A percentile compares a stretch with the other conserved stretches of the same genome.
phyloP scores from a whole-genome alignment of 2,888 invertebrate genomes.

The Magallana nippona region DNA sequence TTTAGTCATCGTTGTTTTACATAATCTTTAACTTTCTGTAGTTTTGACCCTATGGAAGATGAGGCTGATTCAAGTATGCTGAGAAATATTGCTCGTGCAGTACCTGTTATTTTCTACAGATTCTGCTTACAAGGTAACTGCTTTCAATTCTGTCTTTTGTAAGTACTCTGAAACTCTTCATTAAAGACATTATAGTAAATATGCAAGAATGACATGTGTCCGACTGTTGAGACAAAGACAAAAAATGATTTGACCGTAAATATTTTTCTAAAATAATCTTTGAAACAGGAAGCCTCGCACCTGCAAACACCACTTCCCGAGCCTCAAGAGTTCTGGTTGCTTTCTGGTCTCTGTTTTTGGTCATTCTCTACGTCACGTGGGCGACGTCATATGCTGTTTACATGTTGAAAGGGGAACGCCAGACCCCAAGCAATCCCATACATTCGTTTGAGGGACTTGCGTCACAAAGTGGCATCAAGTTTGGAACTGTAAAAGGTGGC shows the following conservation, averaged over 20 bases:
- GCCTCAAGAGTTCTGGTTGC: conserved; percentile 20
- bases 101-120: conserved; percentile 38
- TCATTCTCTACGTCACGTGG: conserved; percentile 35
- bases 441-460: conserved; percentile 38
- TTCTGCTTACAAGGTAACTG: conserved; percentile 37
- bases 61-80: neutral
- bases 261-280: no score
- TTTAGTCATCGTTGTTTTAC: no score
- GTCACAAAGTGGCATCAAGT: conserved; percentile 27
- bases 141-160: no score
- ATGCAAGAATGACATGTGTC: no score
- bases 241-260: no score
- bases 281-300: conserved; percentile 21
- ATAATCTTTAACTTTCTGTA: neutral
- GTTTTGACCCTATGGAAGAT: conserved; percentile 28
- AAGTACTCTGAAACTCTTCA: neutral
- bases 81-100: conserved; percentile 19
- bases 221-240: no score
- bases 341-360: conserved; percentile 43
- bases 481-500: conserved; percentile 13
- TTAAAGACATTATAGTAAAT: neutral
- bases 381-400: neutral
- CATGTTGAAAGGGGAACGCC: neutral
- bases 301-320: conserved; percentile 29
- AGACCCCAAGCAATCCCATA: neutral